Base-by-base conservation (phyloP, 2,888 invertebrate species). In the Ditula angustiorana region DNA sequence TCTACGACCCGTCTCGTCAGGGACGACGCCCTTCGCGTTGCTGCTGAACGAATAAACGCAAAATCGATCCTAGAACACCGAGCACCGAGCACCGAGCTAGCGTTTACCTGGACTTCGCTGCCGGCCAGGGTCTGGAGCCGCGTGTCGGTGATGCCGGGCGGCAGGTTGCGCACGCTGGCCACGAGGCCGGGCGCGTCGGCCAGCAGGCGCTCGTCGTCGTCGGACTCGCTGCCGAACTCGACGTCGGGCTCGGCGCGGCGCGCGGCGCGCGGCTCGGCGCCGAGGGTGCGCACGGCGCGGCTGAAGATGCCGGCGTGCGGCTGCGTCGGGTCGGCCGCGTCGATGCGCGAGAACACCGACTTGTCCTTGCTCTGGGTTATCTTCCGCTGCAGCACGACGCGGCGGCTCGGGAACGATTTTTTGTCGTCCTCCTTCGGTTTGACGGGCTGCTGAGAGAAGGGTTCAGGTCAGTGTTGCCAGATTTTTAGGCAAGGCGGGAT, bases 81-180 rank as follows among this genome's bases (percentile, higher is more conserved):
- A 62, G n/a, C n/a, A n/a, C n/a, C 49, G 57, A 21, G 2, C 10
- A 11, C 30, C 30, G 11, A 2, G 16, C 10, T 21, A 13, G 5
- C 13, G 16, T 52, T 90, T 93, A 93, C 93, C 93, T 93, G 93
- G 37, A 90, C 86, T 61, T 88, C 84, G 52, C 53, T 73, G 5
- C 92, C 93, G 0, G 93, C 93, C 33, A 93, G 68, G 0, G 92
- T 89, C 53, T 81, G 81, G 62, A 93, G 68, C 8, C 93, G 69
- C 0, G 92, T 88, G 57, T 90, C 88, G 0, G 93, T 93, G 82
- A 93, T 93, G 0, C 92, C 93, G 68, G 84, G 89, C 0, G 93
- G 93, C 44, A 93, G 67, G 58, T 92, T 90, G 4, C 57, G 62
- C 0, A 93, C 91, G 0, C 67, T 19, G 0, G 90, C 92, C 0